Conservation (phyloP, 2,797 vertebrate genomes). For the Crossoptilon crossoptilon region DNA sequence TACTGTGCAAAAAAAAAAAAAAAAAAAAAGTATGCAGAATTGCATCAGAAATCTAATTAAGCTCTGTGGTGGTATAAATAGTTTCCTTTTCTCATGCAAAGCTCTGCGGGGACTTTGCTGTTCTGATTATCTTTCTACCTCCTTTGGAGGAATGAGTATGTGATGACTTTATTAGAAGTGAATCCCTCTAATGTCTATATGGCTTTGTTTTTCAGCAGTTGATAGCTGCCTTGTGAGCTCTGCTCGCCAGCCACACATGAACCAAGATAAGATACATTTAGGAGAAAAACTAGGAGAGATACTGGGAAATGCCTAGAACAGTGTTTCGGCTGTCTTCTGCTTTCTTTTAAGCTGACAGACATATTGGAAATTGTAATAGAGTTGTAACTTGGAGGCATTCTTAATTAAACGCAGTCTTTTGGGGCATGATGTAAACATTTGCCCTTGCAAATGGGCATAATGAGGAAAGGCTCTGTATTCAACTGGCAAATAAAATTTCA, state of each 20-base stretch:
- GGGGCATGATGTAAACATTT: not conserved
- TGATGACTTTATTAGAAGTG: constrained; percentile 68
- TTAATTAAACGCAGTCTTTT: constrained; percentile 46
- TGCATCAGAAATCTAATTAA: constrained; percentile 70
- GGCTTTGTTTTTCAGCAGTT: constrained; percentile 43
- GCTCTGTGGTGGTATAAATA: constrained; percentile 59
- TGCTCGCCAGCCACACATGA: constrained; percentile 20
- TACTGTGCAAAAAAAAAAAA: constrained; percentile 11
- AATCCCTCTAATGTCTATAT: constrained; percentile 54
- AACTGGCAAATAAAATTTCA: not conserved
- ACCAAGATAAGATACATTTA: not conserved
- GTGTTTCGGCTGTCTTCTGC: not conserved
- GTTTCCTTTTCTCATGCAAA: constrained; percentile 72
- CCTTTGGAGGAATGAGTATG: constrained; percentile 62
- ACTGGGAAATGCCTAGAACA: constrained; percentile 9
- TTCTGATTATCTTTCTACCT: constrained; percentile 71
- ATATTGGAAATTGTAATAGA: constrained; percentile 2
- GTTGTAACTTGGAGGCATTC: constrained; percentile 15
- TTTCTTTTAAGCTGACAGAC: constrained; percentile 43
- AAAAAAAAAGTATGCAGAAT: constrained; percentile 36
- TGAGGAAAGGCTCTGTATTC: not conserved
- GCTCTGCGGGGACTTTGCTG: constrained; percentile 70
- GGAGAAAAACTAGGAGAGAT: not conserved
- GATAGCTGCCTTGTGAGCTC: constrained; percentile 47
- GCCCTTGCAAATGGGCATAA: not conserved